Conservation (phyloP, 1,140 invertebrate genomes). For the Rhizoglyphus robini region DNA sequence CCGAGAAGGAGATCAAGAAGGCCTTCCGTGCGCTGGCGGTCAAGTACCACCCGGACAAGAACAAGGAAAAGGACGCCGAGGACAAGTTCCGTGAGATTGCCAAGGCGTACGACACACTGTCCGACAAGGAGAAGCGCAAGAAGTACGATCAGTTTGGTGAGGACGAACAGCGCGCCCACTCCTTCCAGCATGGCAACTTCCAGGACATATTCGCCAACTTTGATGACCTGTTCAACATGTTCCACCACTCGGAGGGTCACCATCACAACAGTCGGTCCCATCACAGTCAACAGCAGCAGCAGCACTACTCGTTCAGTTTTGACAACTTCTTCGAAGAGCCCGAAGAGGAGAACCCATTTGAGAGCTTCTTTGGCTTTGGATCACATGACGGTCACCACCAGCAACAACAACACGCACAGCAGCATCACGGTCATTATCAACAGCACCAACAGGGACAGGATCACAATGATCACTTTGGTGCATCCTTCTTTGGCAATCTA, state of each 20-base stretch:
- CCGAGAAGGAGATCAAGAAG: conserved; percentile 38
- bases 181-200: conserved; percentile 29
- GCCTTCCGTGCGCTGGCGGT: conserved; percentile 43
- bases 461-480: background rate
- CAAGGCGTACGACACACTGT: conserved; percentile 94
- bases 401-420: conserved; percentile 27
- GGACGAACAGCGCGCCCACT: conserved; percentile 55
- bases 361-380: background rate
- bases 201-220: conserved; percentile 32
- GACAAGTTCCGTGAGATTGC: conserved; percentile 96
- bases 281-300: background rate
- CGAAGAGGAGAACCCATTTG: conserved; percentile 18
- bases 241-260: conserved; percentile 18
- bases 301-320: conserved; percentile 25
- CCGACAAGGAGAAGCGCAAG: conserved; percentile 83
- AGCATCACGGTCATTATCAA: conserved; percentile 25
- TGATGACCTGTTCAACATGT: conserved; percentile 26
- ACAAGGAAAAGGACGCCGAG: conserved; percentile 82
- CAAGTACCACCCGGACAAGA: conserved; percentile 45
- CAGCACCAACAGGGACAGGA: conserved; percentile 26
- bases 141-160: conserved; percentile 92
- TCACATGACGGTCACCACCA: conserved; percentile 24
- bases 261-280: conserved; percentile 21
- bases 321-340: conserved; percentile 28
- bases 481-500: background rate